These are phyloP conservation scores for Pogona vitticeps DNA, from an alignment of 2,113 vertebrate genomes.

Conservation along the genomic window DNA sequence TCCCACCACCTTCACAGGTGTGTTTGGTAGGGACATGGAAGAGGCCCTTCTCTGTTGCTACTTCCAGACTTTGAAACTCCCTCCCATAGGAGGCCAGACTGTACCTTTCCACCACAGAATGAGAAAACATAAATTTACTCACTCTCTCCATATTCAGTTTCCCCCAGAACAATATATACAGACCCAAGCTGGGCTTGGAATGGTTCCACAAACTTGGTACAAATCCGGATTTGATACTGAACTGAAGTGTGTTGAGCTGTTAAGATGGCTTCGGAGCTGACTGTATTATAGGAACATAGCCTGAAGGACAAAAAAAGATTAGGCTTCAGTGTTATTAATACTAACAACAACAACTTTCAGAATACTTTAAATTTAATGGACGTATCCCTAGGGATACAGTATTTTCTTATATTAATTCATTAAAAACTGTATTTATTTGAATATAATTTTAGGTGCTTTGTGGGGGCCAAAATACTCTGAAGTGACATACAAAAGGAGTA, in stretches of 20 bases:
- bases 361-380: neutral
- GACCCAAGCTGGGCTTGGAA: constrained; percentile 86
- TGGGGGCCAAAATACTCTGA: too few species aligned
- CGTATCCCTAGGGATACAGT: neutral
- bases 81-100: too few species aligned
- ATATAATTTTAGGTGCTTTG: too few species aligned
- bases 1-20: too few species aligned
- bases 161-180: constrained; percentile 88
- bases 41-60: too few species aligned
- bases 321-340: neutral
- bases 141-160: constrained; percentile 83
- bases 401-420: neutral
- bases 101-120: too few species aligned
- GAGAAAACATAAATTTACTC: constrained; percentile 29
- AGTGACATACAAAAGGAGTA: too few species aligned
- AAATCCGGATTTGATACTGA: constrained; percentile 77
- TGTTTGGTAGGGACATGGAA: too few species aligned
- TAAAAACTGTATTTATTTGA: neutral
- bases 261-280: constrained; percentile 80
- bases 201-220: constrained; percentile 88
- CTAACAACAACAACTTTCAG: neutral
- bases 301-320: constrained; percentile 64
- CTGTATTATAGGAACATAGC: constrained; percentile 79
- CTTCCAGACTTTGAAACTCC: too few species aligned
- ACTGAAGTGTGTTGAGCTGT: constrained; percentile 73